Evolutionary conservation across 1,140 invertebrate species (phyloP), one percentile per base, ranked within the genome.

Genomic region (Probaryconus sp.): DNA sequence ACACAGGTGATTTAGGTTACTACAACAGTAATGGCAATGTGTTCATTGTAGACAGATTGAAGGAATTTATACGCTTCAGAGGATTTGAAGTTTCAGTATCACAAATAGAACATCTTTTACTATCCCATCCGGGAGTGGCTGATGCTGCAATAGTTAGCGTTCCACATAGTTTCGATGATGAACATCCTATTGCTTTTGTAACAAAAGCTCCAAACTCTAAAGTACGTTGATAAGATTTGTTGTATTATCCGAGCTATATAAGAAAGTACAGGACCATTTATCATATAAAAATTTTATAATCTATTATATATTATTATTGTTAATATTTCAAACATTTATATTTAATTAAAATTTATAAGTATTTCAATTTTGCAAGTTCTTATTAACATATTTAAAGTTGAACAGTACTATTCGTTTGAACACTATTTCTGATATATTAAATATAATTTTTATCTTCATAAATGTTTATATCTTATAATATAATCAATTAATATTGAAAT

Each of bases 81-180:
- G 89, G 89, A 30, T 79, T 85, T 24, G 89, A 90, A 79, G 89
- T 89, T 30, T 55, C 76, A 13, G 78, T 82, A 5, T 43, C 51
- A 10, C 78, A 83, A 76, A 56, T 85, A 5, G 81, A 85, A 65
- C 67, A 77, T 61, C 4, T 83, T 21, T 71, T 84, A 60, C 63
- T 63, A 18, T 37, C 31, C 35, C 26, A 80, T 28, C 68, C 92
- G 0, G 90, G 90, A 33, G 86, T 97, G 1, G 79, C 87, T 4
- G 95, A 96, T 76, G 94, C 91, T 1, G 94, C 92, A 1, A 94
- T 97, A 0, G 88, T 97, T 61, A 94, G 95, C 1, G 88, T 95
- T n/a, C 90, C 93, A 0, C 91, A 96, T 79, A 84, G 89, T 0
- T 84, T 88, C 14, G 88, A 88, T 45, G 94, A 94, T 1, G 95